Evolutionary conservation across 1,140 invertebrate species (phyloP).

Genomic region (Lamellibrachia luymesi): DNA sequence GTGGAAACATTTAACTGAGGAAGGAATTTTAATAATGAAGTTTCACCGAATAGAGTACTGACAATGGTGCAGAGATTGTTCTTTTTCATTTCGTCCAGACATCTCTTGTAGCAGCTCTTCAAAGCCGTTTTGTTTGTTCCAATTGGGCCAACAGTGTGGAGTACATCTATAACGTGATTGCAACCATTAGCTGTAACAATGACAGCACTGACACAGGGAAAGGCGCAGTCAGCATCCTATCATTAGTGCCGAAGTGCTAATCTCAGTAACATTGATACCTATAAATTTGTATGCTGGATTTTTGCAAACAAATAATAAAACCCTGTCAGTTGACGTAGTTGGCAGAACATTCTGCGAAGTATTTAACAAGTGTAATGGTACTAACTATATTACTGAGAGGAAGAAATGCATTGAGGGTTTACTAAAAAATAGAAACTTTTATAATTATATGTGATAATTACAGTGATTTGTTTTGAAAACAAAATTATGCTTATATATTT

Average conservation of each 20-base stretch:
- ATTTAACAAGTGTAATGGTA: too few species aligned
- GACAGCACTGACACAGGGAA: too few species aligned
- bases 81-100: conserved; percentile 64
- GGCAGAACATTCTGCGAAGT: neutral
- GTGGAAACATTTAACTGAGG: too few species aligned
- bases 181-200: neutral
- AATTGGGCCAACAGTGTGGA: conserved; percentile 87
- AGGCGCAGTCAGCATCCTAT: too few species aligned
- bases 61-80: conserved; percentile 68
- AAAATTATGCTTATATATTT: neutral
- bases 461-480: neutral
- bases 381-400: too few species aligned
- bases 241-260: too few species aligned
- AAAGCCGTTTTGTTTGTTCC: conserved; percentile 70
- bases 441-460: neutral
- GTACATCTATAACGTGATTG: conserved; percentile 62
- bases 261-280: too few species aligned
- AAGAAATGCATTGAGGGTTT: too few species aligned
- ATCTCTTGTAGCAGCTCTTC: conserved; percentile 69
- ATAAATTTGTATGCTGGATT: too few species aligned
- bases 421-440: neutral
- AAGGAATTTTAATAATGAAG: too few species aligned
- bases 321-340: neutral
- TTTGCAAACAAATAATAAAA: neutral
- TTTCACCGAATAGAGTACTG: conserved; percentile 29